A percentile compares a stretch with the other conserved stretches of the same genome.
phyloP scores from a whole-genome alignment of 2,797 vertebrate species.

The Tapera naevia region DNA sequence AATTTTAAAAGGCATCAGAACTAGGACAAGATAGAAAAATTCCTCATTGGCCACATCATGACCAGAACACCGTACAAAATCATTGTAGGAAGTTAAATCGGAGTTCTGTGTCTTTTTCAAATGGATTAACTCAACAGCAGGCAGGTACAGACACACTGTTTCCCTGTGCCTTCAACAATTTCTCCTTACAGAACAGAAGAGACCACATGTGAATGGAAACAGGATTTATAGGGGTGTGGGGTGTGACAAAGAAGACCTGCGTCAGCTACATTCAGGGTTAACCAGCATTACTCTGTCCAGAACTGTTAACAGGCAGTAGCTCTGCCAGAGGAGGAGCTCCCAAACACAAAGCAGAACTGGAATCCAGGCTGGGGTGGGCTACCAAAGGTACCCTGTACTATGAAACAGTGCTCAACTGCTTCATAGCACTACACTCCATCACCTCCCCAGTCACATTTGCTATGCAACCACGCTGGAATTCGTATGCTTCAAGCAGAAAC shows the following conservation, averaged over 20 bases:
- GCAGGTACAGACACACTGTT: accelerated
- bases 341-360: not conserved
- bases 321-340: not conserved
- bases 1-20: not conserved
- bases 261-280: not conserved
- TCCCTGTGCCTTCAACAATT: not conserved
- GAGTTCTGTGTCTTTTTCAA: not conserved
- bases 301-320: not conserved
- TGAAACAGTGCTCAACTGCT: not conserved
- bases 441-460: not conserved
- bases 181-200: not conserved
- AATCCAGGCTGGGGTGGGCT: not conserved
- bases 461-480: not conserved
- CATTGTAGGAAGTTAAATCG: not conserved
- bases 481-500: not conserved
- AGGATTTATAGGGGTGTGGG: not conserved
- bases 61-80: not conserved
- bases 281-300: not conserved
- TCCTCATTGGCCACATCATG: not conserved
- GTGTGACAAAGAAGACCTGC: not conserved
- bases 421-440: not conserved
- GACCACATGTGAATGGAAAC: not conserved
- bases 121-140: not conserved
- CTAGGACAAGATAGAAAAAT: not conserved
- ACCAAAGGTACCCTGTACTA: not conserved